These are phyloP conservation scores for Psittacara wagleri DNA, from an alignment of 2,113 vertebrate genomes.

Conservation along the genomic window DNA sequence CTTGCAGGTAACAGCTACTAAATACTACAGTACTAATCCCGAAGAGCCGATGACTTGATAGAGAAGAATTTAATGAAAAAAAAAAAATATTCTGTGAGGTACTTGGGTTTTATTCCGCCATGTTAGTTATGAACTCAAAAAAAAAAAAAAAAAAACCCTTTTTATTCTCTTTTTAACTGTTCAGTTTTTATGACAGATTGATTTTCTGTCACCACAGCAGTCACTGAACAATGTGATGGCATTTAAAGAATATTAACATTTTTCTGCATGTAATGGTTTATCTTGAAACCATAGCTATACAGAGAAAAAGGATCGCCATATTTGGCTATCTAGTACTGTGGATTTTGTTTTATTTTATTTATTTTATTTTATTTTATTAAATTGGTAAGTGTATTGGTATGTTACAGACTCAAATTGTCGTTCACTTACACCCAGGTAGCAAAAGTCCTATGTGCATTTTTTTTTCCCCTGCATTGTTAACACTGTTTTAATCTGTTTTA, in stretches of 20 bases:
- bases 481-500: not conserved
- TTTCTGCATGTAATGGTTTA: not conserved
- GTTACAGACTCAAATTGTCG: not conserved
- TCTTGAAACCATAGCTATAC: not conserved
- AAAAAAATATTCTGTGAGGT: not conserved
- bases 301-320: not conserved
- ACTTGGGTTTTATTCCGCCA: not conserved
- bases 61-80: not conserved
- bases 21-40: not conserved
- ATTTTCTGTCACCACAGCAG: not conserved
- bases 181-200: not conserved
- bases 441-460: not conserved
- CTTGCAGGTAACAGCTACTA: not conserved
- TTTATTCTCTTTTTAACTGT: not conserved
- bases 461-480: not conserved
- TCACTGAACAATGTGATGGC: not conserved
- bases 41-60: not conserved
- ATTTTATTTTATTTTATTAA: not conserved
- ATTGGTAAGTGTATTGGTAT: not conserved
- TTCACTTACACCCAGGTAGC: not conserved
- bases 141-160: not conserved
- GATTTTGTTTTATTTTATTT: not conserved
- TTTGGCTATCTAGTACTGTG: not conserved
- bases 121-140: not conserved
- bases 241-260: not conserved